These are phyloP conservation scores for Trachymyrmex septentrionalis DNA, from an alignment of 1,140 invertebrate species.

Conservation along the genomic window DNA sequence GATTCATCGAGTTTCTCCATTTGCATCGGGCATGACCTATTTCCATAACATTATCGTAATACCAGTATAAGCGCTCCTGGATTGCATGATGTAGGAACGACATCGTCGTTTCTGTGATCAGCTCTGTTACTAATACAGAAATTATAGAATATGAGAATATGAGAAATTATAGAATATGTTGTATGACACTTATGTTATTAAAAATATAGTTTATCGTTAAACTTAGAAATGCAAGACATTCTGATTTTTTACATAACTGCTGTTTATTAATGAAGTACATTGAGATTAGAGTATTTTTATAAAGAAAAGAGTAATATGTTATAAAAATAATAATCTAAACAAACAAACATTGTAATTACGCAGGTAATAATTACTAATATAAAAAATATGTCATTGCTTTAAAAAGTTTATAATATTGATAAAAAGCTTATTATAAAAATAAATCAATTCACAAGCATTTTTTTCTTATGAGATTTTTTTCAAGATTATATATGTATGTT, in stretches of 20 bases:
- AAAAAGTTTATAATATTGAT: background rate
- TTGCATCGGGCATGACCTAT: conserved; percentile 75
- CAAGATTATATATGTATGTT: no score
- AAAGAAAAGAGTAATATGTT: background rate
- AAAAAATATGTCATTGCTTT: background rate
- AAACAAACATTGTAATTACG: background rate
- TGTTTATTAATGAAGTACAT: background rate
- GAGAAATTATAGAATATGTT: conserved; percentile 30
- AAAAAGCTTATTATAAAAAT: background rate
- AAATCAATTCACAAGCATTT: background rate
- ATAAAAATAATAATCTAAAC: background rate
- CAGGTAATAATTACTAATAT: background rate
- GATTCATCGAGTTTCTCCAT: conserved; percentile 74
- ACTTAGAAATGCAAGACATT: background rate
- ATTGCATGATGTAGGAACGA: conserved; percentile 15
- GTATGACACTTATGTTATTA: conserved; percentile 1
- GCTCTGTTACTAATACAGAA: background rate
- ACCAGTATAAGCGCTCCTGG: conserved; percentile 42
- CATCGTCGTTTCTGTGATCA: conserved; percentile 24
- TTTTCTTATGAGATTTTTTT: no score
- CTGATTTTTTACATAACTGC: background rate
- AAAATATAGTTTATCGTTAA: background rate
- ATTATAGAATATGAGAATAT: conserved; percentile 13
- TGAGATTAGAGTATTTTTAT: background rate
- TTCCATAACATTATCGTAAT: conserved; percentile 71